Conservation (phyloP, 2,113 vertebrate species). For the Raja brachyura region DNA sequence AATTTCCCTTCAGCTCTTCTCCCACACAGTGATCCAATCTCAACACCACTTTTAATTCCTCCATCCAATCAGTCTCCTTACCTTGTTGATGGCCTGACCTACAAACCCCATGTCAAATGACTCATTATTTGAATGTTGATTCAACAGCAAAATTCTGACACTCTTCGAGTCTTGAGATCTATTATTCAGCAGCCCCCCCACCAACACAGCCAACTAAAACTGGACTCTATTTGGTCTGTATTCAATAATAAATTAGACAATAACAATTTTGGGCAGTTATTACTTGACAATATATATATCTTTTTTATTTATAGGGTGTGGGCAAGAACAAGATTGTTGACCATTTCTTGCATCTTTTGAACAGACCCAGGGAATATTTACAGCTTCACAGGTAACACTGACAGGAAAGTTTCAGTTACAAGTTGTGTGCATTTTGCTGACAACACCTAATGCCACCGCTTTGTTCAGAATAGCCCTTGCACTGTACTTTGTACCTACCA, state of each 20-base stretch:
- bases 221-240: background rate
- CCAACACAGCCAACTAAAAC: background rate
- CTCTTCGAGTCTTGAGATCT: too few species aligned
- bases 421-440: background rate
- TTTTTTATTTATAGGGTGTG: slow-evolving; percentile 69
- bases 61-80: too few species aligned
- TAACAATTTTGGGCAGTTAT: background rate
- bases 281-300: background rate
- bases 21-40: too few species aligned
- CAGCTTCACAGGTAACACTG: slow-evolving; percentile 82
- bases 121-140: too few species aligned
- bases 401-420: background rate
- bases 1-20: too few species aligned
- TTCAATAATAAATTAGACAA: background rate
- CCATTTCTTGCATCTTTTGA: slow-evolving; percentile 88
- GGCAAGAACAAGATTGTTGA: slow-evolving; percentile 97
- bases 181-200: too few species aligned
- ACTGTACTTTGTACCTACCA: too few species aligned
- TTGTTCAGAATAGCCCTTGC: background rate
- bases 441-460: background rate
- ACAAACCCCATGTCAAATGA: too few species aligned
- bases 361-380: slow-evolving; percentile 89
- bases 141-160: too few species aligned
- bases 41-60: too few species aligned
- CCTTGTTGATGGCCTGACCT: too few species aligned